Conservation (phyloP, 2,113 vertebrate species). For the Rynchops niger region DNA sequence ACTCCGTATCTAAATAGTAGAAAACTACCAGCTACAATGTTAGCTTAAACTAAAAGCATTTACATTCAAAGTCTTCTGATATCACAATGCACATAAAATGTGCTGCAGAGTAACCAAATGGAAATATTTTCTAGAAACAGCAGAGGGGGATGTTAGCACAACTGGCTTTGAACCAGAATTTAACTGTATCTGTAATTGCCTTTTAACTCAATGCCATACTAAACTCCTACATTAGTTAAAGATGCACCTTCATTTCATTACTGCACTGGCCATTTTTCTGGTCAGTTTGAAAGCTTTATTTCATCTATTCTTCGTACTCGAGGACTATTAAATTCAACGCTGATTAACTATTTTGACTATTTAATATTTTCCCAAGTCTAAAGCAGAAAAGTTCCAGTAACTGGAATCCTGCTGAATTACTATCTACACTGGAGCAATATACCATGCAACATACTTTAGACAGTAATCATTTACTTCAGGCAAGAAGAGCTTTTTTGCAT, state of each 20-base stretch:
- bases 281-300: slow-evolving; percentile 38
- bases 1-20: neutral
- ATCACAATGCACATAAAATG: neutral
- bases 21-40: neutral
- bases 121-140: slow-evolving; percentile 63
- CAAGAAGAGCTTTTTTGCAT: neutral
- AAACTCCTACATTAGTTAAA: slow-evolving; percentile 52
- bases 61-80: slow-evolving; percentile 5
- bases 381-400: neutral
- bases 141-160: slow-evolving; percentile 50
- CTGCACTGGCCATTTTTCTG: slow-evolving; percentile 6
- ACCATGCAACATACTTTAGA: slow-evolving; percentile 21
- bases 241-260: slow-evolving; percentile 53
- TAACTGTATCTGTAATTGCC: slow-evolving; percentile 56
- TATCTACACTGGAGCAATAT: slow-evolving; percentile 3
- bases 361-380: slow-evolving; percentile 14
- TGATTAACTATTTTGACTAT: slow-evolving; percentile 26
- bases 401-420: slow-evolving; percentile 31
- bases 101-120: slow-evolving; percentile 39
- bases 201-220: slow-evolving; percentile 56
- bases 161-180: slow-evolving; percentile 60
- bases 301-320: slow-evolving; percentile 29
- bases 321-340: slow-evolving; percentile 39
- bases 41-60: slow-evolving; percentile 33
- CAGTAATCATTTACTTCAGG: slow-evolving; percentile 2